Conservation (phyloP, 1,140 invertebrate genomes). For the Drepana arcuata region DNA sequence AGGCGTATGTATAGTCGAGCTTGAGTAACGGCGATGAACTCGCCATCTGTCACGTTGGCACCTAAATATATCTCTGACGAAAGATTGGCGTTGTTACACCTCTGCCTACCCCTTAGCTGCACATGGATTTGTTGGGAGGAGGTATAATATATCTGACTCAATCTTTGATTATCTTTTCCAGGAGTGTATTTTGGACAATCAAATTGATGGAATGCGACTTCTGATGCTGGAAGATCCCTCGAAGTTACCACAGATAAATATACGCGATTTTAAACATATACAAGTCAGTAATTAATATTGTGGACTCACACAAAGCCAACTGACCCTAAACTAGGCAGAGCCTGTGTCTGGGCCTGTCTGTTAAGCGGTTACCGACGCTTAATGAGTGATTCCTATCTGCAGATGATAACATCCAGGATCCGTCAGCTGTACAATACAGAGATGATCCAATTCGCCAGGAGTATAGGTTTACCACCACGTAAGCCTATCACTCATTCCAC, state of each 20-base stretch:
- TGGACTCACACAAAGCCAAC: too few species aligned
- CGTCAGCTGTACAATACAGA: slow-evolving; percentile 27
- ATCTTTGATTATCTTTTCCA: slow-evolving; percentile 16
- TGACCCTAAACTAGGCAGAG: too few species aligned
- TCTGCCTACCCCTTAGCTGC: too few species aligned
- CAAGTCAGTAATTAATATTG: slow-evolving; percentile 30
- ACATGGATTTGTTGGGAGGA: too few species aligned
- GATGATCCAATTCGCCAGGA: slow-evolving; percentile 33
- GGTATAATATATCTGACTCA: too few species aligned
- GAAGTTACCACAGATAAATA: slow-evolving; percentile 27
- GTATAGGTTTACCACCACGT: slow-evolving; percentile 34
- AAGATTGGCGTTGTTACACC: too few species aligned
- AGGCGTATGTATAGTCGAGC: too few species aligned
- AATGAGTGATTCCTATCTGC: slow-evolving; percentile 2
- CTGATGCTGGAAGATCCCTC: slow-evolving; percentile 41
- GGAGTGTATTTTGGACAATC: slow-evolving; percentile 36
- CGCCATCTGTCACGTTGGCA: too few species aligned
- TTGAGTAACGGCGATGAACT: too few species aligned
- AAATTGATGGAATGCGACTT: slow-evolving; percentile 38
- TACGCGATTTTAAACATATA: slow-evolving; percentile 38
- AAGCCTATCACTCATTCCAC: slow-evolving; percentile 41
- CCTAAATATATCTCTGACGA: too few species aligned
- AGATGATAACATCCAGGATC: slow-evolving; percentile 34
- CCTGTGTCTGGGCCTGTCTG: too few species aligned
- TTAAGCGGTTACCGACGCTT: too few species aligned